Percentiles rank a stretch among this genome's conserved stretches.
phyloP scores from a whole-genome alignment of 2,113 vertebrate species.

The Strix aluco region DNA sequence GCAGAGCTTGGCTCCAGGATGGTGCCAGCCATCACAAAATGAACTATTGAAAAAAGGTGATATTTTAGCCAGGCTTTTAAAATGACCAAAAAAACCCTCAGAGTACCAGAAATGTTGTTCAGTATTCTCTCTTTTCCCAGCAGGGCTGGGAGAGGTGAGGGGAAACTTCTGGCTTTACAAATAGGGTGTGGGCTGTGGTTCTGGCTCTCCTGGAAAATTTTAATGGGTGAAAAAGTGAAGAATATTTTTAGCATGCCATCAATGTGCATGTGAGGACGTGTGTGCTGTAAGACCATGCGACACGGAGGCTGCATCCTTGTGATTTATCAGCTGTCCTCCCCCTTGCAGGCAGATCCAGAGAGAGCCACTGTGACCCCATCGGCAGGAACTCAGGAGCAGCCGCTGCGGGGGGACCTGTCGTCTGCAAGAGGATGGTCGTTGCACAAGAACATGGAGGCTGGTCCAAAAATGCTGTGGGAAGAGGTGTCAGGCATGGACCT shows the following conservation, averaged over 20 bases:
- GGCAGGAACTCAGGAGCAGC: background rate
- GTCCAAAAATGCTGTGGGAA: background rate
- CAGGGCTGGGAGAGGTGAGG: background rate
- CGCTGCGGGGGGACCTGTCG: rapidly evolving
- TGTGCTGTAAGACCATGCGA: background rate
- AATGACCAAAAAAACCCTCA: background rate
- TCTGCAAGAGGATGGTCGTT: background rate
- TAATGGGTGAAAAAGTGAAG: background rate
- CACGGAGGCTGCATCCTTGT: background rate
- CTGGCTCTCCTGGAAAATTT: conserved; percentile 30
- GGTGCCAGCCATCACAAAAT: background rate
- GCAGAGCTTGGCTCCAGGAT: background rate
- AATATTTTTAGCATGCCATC: background rate
- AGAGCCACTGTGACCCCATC: background rate
- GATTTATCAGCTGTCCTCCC: background rate
- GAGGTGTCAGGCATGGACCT: rapidly evolving
- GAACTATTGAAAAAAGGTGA: background rate
- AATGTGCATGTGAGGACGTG: background rate
- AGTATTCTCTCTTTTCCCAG: background rate
- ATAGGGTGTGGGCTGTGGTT: conserved; percentile 2
- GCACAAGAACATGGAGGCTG: background rate
- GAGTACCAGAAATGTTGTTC: background rate
- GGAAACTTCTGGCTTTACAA: conserved; percentile 15
- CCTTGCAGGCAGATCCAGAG: background rate
- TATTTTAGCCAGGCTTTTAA: background rate